phyloP scores from a whole-genome alignment of 2,113 vertebrate genomes.

The Vireo altiloquus region DNA sequence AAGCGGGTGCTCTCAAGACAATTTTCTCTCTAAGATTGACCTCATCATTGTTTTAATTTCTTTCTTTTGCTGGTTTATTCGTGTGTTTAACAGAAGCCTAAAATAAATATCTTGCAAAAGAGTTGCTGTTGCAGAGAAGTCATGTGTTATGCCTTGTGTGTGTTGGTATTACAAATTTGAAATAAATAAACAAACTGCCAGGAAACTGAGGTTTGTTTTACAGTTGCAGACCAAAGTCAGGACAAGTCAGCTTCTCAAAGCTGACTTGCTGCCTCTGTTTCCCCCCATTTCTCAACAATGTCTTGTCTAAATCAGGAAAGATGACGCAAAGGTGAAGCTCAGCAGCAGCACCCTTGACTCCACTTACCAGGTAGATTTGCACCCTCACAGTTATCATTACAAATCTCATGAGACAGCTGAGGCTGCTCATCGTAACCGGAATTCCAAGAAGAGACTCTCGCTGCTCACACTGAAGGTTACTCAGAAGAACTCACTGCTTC shows the following conservation, averaged over 20 bases:
- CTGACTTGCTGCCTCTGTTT: background rate
- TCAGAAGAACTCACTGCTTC: background rate
- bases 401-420: background rate
- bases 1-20: background rate
- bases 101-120: slow-evolving; percentile 20
- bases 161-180: background rate
- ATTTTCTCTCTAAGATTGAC: background rate
- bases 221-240: background rate
- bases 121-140: background rate
- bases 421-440: accelerated
- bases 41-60: background rate
- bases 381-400: background rate
- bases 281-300: background rate
- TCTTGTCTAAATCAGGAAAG: background rate
- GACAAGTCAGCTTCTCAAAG: background rate
- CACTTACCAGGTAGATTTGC: background rate
- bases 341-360: background rate
- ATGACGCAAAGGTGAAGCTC: background rate
- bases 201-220: background rate
- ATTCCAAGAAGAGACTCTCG: background rate
- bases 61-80: background rate
- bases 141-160: background rate
- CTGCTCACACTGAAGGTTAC: accelerated
- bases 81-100: background rate
- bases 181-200: background rate